These are phyloP conservation scores for Diabrotica undecimpunctata DNA, from an alignment of 1,140 invertebrate genomes.

Conservation along the genomic window DNA sequence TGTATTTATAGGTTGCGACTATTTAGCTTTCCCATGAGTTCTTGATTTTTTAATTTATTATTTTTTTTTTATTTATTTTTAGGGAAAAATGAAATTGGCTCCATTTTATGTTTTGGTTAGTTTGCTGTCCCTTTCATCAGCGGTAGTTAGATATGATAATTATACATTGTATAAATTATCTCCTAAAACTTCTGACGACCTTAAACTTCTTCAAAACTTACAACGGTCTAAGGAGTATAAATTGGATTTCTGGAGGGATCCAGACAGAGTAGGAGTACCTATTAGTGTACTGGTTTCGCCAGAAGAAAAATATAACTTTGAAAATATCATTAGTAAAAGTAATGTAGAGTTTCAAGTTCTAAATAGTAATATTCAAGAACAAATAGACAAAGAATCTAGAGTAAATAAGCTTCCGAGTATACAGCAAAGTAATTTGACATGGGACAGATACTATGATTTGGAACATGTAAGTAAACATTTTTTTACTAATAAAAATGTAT, in stretches of 20 bases:
- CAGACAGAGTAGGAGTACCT: constrained; percentile 16
- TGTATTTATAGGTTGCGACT: too few relatives aligned
- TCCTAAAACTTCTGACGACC: constrained; percentile 26
- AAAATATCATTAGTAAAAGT: constrained; percentile 10
- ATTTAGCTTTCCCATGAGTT: too few relatives aligned
- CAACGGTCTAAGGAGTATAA: constrained; percentile 23
- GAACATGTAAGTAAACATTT: constrained; percentile 30
- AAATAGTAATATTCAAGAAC: constrained; percentile 45
- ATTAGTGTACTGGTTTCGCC: constrained; percentile 48
- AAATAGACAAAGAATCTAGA: constrained; percentile 36
- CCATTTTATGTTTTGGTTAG: too few relatives aligned
- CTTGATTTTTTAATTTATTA: too few relatives aligned
- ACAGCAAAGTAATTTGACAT: constrained; percentile 18
- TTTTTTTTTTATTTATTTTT: too few relatives aligned
- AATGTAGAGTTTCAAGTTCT: constrained; percentile 38
- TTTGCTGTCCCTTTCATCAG: too few relatives aligned
- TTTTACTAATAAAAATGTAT: too few relatives aligned
- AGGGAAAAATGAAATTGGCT: too few relatives aligned
- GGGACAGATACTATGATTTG: constrained; percentile 27
- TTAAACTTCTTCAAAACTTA: constrained; percentile 30
- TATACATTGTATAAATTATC: constrained; percentile 33
- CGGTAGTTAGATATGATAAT: constrained; percentile 34
- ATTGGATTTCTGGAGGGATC: constrained; percentile 37
- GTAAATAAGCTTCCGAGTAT: constrained; percentile 8
- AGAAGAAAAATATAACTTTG: constrained; percentile 28